phyloP scores from a whole-genome alignment of 2,797 vertebrate genomes.

The Acanthurus tractus region DNA sequence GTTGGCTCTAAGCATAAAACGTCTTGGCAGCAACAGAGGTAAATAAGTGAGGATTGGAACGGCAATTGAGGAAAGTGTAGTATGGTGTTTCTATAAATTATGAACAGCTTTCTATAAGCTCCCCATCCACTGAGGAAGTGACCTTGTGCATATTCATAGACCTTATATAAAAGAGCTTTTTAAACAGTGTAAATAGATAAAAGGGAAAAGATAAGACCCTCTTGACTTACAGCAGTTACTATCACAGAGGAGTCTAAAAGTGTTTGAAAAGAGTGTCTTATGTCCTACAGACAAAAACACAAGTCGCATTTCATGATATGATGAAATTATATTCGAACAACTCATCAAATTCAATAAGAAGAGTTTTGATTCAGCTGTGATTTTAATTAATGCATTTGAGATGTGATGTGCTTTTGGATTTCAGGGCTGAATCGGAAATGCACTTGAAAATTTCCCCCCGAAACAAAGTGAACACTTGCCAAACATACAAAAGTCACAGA shows the following conservation, averaged over 20 bases:
- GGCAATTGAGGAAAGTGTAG: neutral
- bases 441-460: neutral
- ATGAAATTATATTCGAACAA: too few species aligned
- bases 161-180: neutral
- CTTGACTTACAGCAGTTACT: too few species aligned
- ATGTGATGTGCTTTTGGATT: too few species aligned
- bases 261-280: neutral
- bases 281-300: too few species aligned
- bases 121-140: slow-evolving; percentile 1
- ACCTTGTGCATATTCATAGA: slow-evolving; percentile 28
- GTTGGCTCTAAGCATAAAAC: slow-evolving; percentile 44
- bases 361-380: too few species aligned
- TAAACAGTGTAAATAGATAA: neutral
- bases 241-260: neutral
- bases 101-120: slow-evolving; percentile 44
- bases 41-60: slow-evolving; percentile 28
- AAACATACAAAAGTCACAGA: too few species aligned
- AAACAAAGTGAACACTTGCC: neutral
- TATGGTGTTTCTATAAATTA: slow-evolving; percentile 40
- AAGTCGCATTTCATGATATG: too few species aligned
- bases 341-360: too few species aligned
- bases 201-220: neutral
- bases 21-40: slow-evolving; percentile 42
- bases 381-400: too few species aligned
- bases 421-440: neutral